Conservation (phyloP, 2,113 vertebrate species). For the Alligator mississippiensis region DNA sequence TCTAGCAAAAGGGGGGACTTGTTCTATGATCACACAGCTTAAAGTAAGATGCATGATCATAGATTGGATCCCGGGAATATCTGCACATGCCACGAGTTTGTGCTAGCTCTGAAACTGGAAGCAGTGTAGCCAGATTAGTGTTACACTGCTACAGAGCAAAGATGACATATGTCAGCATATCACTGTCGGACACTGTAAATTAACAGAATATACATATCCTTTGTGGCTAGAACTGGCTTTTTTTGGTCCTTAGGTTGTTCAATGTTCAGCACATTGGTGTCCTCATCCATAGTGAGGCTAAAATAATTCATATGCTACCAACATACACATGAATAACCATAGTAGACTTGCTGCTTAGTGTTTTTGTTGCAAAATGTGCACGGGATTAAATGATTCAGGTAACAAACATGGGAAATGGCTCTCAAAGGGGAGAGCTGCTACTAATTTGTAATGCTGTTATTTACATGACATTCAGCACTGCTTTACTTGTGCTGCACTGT, state of each 20-base stretch:
- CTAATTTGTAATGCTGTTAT: neutral
- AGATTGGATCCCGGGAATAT: no score
- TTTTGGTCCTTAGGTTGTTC: neutral
- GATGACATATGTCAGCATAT: no score
- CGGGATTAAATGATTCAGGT: accelerated
- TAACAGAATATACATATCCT: no score
- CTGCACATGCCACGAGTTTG: no score
- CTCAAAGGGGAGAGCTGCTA: neutral
- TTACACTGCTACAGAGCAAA: no score
- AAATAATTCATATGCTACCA: accelerated
- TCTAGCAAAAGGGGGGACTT: no score
- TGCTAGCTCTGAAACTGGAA: no score
- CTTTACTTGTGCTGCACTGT: neutral
- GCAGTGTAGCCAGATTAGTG: no score
- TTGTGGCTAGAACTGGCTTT: neutral
- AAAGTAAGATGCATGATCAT: no score
- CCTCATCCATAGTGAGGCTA: neutral
- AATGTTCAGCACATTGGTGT: neutral
- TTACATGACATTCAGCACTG: neutral
- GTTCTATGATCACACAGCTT: no score
- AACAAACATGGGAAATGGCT: neutral
- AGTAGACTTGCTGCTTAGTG: slow-evolving; percentile 5
- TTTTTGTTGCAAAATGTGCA: neutral
- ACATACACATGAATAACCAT: neutral
- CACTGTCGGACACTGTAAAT: no score